A percentile compares a stretch with the other conserved stretches of the same genome.
Evolutionary conservation across 2,888 invertebrate genomes (phyloP).

Genomic region (Callyntrura guangdongensis): DNA sequence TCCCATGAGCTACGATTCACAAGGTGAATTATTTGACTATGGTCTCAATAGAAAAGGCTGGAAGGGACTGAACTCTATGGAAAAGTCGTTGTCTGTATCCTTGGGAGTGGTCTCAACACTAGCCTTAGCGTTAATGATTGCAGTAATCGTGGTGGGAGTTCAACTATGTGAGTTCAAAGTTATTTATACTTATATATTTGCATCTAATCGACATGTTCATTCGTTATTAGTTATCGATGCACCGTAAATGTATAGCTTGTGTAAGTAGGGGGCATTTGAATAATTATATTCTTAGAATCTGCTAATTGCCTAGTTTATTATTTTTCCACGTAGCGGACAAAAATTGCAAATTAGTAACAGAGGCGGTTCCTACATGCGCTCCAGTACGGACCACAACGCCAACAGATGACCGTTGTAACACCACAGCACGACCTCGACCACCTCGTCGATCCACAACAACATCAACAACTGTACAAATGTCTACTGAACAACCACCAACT

Average conservation of each 20-base stretch:
- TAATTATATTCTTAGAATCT: no score
- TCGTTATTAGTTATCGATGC: no score
- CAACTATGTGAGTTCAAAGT: conserved; percentile 67
- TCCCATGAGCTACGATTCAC: conserved; percentile 79
- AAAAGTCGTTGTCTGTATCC: conserved; percentile 73
- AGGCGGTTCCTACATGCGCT: not conserved
- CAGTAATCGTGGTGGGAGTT: conserved; percentile 75
- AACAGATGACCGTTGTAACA: conserved; percentile 26
- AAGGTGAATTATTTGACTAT: conserved; percentile 73
- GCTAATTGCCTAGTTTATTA: not conserved
- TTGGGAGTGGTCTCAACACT: conserved; percentile 66
- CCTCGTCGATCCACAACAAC: conserved; percentile 37
- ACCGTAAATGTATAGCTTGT: no score
- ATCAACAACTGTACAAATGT: not conserved
- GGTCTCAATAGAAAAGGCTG: conserved; percentile 69
- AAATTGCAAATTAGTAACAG: not conserved
- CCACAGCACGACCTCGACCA: conserved; percentile 60
- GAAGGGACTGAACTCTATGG: conserved; percentile 72
- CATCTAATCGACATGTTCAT: no score
- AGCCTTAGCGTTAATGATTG: conserved; percentile 76
- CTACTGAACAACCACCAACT: not conserved
- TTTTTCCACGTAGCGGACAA: not conserved
- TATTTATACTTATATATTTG: not conserved
- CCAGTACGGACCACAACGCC: not conserved
- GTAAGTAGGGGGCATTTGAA: no score